Conservation (phyloP, 1,140 invertebrate species). For the Rhyzopertha dominica region DNA sequence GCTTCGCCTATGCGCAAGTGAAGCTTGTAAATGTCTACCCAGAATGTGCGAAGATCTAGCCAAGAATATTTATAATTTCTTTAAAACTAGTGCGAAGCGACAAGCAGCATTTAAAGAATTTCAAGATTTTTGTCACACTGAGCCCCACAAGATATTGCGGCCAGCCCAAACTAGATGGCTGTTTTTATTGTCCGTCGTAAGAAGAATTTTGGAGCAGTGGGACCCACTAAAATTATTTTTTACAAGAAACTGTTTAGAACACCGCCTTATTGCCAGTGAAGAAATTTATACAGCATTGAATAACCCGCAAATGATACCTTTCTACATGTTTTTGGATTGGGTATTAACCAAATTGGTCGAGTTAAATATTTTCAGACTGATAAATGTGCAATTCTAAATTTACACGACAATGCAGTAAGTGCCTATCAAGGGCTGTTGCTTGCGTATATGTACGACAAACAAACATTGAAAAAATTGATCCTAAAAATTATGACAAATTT, state of each 20-base stretch:
- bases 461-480: not conserved
- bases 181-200: constrained; percentile 10
- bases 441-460: constrained; percentile 8
- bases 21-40: constrained; percentile 41
- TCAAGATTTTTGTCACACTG: constrained; percentile 12
- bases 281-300: too few relatives aligned
- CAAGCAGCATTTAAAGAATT: constrained; percentile 7
- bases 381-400: constrained; percentile 5
- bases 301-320: constrained; percentile 1
- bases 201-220: constrained; percentile 15
- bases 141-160: constrained; percentile 16
- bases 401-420: constrained; percentile 6
- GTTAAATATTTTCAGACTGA: constrained; percentile 18
- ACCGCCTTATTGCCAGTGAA: too few relatives aligned
- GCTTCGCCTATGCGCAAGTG: constrained; percentile 37
- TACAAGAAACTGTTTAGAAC: constrained; percentile 1
- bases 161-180: constrained; percentile 20
- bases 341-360: constrained; percentile 13
- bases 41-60: constrained; percentile 32
- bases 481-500: not conserved
- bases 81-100: constrained; percentile 38
- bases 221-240: constrained; percentile 15
- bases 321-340: constrained; percentile 11
- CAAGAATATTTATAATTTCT: constrained; percentile 34
- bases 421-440: constrained; percentile 3